Evolutionary conservation across 1,140 invertebrate species (phyloP).

Genomic region (Diprion similis): DNA sequence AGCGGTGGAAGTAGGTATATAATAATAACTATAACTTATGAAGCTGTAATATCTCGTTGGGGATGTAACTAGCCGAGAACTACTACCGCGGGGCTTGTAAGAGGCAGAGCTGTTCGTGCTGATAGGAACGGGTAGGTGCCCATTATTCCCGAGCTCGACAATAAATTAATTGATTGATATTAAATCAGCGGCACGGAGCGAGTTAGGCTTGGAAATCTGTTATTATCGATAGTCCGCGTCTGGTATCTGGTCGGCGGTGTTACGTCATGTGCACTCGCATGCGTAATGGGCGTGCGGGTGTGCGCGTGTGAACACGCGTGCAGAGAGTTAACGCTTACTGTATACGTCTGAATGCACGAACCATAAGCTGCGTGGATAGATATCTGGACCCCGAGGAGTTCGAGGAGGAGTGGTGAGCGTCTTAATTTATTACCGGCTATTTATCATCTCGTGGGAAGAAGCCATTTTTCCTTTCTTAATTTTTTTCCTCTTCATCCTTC

Average conservation of each 20-base stretch:
- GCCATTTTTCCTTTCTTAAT: slow-evolving; percentile 20
- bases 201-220: background rate
- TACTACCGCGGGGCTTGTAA: background rate
- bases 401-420: background rate
- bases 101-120: too few species aligned
- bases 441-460: slow-evolving; percentile 5
- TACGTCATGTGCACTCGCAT: background rate
- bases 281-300: too few species aligned
- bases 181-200: background rate
- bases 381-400: background rate
- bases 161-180: slow-evolving; percentile 4
- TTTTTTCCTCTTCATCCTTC: background rate
- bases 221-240: background rate
- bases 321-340: background rate
- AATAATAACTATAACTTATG: too few species aligned
- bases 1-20: too few species aligned
- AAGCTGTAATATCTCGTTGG: too few species aligned
- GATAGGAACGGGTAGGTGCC: too few species aligned
- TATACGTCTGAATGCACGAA: background rate
- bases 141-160: background rate
- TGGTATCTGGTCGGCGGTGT: background rate
- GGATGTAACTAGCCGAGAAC: background rate
- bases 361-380: background rate
- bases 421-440: slow-evolving; percentile 2
- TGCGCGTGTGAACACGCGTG: too few species aligned